Conservation (phyloP, 1,140 invertebrate genomes). For the Panonychus citri region DNA sequence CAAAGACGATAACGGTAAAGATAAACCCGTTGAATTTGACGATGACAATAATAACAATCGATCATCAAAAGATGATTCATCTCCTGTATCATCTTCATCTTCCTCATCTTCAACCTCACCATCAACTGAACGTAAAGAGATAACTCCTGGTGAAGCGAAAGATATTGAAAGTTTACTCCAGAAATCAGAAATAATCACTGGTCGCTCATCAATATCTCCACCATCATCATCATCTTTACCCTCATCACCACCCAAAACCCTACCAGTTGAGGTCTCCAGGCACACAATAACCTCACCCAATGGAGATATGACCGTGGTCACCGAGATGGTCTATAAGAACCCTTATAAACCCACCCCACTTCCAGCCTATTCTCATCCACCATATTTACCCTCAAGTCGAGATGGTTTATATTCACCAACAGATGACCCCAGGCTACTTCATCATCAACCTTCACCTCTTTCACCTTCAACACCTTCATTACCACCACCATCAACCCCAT, state of each 20-base stretch:
- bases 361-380: not conserved
- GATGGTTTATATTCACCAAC: not conserved
- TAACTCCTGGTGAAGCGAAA: no score
- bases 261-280: constrained; percentile 1
- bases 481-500: not conserved
- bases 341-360: constrained; percentile 1
- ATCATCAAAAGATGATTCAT: not conserved
- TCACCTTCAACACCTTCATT: not conserved
- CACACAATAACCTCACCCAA: constrained; percentile 1
- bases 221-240: not conserved
- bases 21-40: no score
- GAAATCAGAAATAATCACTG: no score
- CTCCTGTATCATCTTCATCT: not conserved
- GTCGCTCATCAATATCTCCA: not conserved
- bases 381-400: not conserved
- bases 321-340: constrained; percentile 7
- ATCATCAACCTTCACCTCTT: not conserved
- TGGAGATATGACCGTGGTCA: constrained; percentile 2
- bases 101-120: not conserved
- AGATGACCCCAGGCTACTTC: not conserved
- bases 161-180: no score
- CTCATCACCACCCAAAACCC: not conserved
- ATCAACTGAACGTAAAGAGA: not conserved
- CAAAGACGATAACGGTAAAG: no score
- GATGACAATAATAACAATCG: no score